Percentiles rank a stretch among this genome's conserved stretches.
Conservation (phyloP, 2,888 invertebrate species). For the Blastobasis lacticolella region DNA sequence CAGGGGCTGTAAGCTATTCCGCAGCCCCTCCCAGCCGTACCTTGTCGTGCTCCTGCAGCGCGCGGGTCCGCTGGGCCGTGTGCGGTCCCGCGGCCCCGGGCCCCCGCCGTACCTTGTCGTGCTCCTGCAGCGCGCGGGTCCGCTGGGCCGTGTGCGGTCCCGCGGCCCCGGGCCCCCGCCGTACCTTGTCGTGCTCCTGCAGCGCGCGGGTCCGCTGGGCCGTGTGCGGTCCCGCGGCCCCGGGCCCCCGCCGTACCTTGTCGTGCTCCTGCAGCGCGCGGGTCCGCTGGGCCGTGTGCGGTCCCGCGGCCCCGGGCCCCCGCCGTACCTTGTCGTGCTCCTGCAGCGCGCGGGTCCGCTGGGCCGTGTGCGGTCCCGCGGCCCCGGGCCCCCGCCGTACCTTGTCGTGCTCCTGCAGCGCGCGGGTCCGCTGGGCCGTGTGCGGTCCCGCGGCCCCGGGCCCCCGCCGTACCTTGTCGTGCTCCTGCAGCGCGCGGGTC, state of each 20-base stretch:
- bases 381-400: too few relatives aligned
- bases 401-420: constrained; percentile 31
- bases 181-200: constrained; percentile 95
- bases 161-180: too few relatives aligned
- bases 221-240: too few relatives aligned
- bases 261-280: constrained; percentile 58
- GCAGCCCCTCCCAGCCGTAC: too few relatives aligned
- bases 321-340: constrained; percentile 99
- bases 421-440: constrained; percentile 76
- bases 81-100: too few relatives aligned
- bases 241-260: constrained; percentile 1
- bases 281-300: constrained; percentile 72
- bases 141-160: too few relatives aligned
- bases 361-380: too few relatives aligned
- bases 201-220: constrained; percentile 1
- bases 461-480: too few relatives aligned
- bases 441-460: too few relatives aligned
- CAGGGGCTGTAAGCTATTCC: too few relatives aligned
- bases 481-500: constrained; percentile 74
- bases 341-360: constrained; percentile 30
- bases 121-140: constrained; percentile 70
- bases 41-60: constrained; percentile 89
- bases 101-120: constrained; percentile 1
- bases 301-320: too few relatives aligned
- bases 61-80: constrained; percentile 1